Evolutionary conservation across 2,888 invertebrate genomes (phyloP).

Genomic region (Drosophila parthenogenetica): DNA sequence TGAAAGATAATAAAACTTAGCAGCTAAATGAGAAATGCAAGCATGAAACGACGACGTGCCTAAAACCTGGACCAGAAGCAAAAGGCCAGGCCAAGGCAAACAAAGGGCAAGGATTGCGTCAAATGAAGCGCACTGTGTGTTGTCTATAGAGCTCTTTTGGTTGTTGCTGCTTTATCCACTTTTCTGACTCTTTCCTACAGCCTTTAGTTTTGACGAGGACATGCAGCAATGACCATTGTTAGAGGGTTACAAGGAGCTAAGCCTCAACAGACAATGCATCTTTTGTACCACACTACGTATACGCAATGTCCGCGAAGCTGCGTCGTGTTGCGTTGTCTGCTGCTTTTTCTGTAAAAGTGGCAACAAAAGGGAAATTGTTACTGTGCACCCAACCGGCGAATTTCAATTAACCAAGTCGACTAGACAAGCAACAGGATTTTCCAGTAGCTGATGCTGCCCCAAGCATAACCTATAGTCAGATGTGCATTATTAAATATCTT

Average conservation of each 20-base stretch:
- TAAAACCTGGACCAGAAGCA: slow-evolving; percentile 18
- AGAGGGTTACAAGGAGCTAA: slow-evolving; percentile 25
- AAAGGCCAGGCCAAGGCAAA: slow-evolving; percentile 39
- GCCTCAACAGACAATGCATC: slow-evolving; percentile 39
- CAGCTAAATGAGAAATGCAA: slow-evolving; percentile 58
- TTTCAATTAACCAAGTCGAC: slow-evolving; percentile 66
- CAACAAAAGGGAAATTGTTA: slow-evolving; percentile 53
- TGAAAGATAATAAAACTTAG: slow-evolving; percentile 54
- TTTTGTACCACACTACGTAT: slow-evolving; percentile 34
- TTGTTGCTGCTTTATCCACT: neutral
- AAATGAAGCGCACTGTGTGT: slow-evolving; percentile 63
- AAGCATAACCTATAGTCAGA: neutral
- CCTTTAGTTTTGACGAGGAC: slow-evolving; percentile 25
- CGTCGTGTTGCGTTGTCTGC: slow-evolving; percentile 11
- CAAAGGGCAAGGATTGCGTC: slow-evolving; percentile 66
- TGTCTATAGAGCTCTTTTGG: slow-evolving; percentile 26
- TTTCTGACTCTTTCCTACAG: neutral
- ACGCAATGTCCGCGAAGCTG: slow-evolving; percentile 46
- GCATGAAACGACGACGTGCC: slow-evolving; percentile 43
- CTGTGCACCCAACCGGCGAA: slow-evolving; percentile 47
- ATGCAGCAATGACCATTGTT: slow-evolving; percentile 42
- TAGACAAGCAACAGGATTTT: slow-evolving; percentile 11
- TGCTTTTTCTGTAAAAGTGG: slow-evolving; percentile 34
- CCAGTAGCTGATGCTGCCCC: slow-evolving; percentile 3
- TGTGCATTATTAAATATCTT: neutral